Evolutionary conservation across 2,113 vertebrate species (phyloP).

Genomic region (Callocephalon fimbriatum): DNA sequence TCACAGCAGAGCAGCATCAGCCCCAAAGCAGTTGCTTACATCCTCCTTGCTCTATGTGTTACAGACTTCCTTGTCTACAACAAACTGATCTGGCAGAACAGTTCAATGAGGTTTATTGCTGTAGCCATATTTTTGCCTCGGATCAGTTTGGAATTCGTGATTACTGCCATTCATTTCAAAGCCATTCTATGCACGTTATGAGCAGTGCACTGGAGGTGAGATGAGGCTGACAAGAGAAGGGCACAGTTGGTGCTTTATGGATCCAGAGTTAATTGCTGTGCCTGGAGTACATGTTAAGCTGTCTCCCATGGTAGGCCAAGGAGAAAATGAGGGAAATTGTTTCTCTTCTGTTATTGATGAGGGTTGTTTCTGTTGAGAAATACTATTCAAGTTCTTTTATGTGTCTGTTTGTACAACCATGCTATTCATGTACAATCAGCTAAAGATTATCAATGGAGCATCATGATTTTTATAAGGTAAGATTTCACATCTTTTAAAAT

Average conservation of each 20-base stretch:
- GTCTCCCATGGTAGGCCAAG: background rate
- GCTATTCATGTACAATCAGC: background rate
- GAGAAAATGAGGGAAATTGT: background rate
- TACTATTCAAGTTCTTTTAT: background rate
- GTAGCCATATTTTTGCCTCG: rapidly evolving
- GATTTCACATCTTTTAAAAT: background rate
- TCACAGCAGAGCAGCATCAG: background rate
- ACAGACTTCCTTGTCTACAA: rapidly evolving
- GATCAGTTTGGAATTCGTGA: background rate
- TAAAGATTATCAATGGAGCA: background rate
- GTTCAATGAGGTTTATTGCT: background rate
- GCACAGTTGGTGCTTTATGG: background rate
- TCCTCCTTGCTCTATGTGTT: background rate
- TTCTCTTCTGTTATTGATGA: background rate
- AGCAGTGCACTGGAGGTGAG: background rate
- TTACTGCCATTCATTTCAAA: background rate
- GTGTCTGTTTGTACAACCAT: background rate
- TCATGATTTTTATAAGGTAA: background rate
- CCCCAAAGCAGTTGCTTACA: rapidly evolving
- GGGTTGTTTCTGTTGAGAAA: background rate
- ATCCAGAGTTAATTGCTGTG: background rate
- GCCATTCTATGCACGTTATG: rapidly evolving
- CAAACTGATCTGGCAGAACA: background rate
- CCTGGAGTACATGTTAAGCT: background rate
- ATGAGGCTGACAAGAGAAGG: background rate